Evolutionary conservation across 2,888 invertebrate species (phyloP), one percentile per base, ranked within the genome.

Genomic region (Platycheirus rosarum): DNA sequence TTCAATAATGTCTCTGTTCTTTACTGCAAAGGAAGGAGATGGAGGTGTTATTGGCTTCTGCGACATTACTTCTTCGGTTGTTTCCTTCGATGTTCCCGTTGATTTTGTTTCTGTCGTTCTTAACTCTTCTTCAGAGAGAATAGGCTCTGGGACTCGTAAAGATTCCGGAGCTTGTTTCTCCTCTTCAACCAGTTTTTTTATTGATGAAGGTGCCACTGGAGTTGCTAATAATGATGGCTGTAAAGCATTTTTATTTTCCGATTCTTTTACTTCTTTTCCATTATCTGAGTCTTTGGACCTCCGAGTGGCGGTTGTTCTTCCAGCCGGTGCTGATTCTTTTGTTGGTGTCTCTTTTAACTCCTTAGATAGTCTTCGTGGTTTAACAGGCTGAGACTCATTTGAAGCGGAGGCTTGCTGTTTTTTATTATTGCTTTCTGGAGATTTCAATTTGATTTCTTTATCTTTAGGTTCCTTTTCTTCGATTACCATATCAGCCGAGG

Each of bases 291-390:
- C 76, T 69, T 76, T 80, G 18, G 80, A 80, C 4, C 42, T 69
- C 20, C 71, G 9, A 85, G 84, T 11, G 74, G 60, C 14, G 60
- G 68, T 29, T 65, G 80, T 65, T 65, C 85, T 60, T 11, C 68
- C 1, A 26, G 69, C 48, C 18, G 84, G 13, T 16, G 49, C 26
- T 42, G 69, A 8, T 48, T 55, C 77, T 23, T 74, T 82, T 44
- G 57, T 9, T 44, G 71, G n/a, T 40, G 75, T 13, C 26, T 84
- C 65, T 68, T 77, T 71, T 7, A 53, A 18, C 37, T 80, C 76
- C 14, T 70, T 77, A 8, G 91, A 92, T 53, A 86, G 85, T 84
- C 86, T 88, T 84, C 91, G 92, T 1, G 88, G 85, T 46, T 88
- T 86, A 29, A 92, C 9, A 26, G 13, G 20, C 16, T 60, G 51